Conservation (phyloP, 2,888 invertebrate species). For the Hydrotaea cyrtoneurina region DNA sequence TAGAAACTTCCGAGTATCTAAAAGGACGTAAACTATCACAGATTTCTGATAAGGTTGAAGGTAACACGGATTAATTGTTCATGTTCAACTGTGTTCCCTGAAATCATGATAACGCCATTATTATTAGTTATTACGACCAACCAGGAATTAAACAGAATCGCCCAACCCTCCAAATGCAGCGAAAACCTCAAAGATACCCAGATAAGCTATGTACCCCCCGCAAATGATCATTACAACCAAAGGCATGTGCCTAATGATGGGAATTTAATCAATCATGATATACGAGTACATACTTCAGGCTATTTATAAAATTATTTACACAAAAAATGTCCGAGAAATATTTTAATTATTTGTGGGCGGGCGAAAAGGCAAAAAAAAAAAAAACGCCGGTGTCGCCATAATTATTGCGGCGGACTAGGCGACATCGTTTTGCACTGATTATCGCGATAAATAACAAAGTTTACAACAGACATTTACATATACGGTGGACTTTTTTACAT, state of each 20-base stretch:
- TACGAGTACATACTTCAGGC: neutral
- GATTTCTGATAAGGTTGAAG: too few species aligned
- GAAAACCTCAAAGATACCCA: too few species aligned
- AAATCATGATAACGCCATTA: neutral
- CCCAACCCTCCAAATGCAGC: too few species aligned
- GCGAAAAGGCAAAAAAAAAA: neutral
- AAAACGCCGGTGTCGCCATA: neutral
- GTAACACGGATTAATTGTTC: too few species aligned
- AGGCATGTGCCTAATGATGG: conserved; percentile 10
- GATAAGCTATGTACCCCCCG: neutral
- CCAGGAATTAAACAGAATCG: too few species aligned
- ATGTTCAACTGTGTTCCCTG: neutral
- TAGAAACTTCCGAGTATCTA: too few species aligned
- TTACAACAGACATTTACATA: conserved; percentile 21
- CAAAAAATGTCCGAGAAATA: conserved; percentile 21
- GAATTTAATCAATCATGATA: conserved; percentile 34
- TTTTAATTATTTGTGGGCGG: conserved; percentile 38
- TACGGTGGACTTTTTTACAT: neutral
- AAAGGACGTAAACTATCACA: too few species aligned
- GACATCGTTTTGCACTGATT: conserved; percentile 8
- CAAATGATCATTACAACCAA: conserved; percentile 2
- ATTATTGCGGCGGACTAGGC: neutral
- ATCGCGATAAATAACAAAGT: neutral
- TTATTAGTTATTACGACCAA: too few species aligned
- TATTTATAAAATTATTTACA: conserved; percentile 17